Evolutionary conservation across 2,113 vertebrate genomes (phyloP).

Genomic region (Raja brachyura): DNA sequence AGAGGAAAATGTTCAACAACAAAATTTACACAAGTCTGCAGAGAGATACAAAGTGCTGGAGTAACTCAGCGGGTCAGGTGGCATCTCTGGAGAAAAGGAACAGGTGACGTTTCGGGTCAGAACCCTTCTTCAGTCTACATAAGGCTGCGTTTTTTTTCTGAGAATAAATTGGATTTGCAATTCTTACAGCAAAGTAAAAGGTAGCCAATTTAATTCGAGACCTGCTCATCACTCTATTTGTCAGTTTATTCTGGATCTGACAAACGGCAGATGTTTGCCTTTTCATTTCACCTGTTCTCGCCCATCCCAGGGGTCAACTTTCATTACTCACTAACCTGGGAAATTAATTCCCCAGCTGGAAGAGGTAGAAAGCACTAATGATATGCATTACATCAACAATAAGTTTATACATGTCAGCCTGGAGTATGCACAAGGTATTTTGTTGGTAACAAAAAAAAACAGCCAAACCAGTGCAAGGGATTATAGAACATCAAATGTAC

Average conservation of each 20-base stretch:
- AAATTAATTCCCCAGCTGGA: background rate
- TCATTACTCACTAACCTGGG: background rate
- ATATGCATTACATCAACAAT: background rate
- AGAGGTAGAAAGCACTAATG: background rate
- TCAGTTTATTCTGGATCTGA: background rate
- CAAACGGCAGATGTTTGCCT: background rate
- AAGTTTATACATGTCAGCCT: background rate
- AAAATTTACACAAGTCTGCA: too few relatives aligned
- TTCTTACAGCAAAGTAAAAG: background rate
- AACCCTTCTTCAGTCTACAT: too few relatives aligned
- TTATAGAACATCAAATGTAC: background rate
- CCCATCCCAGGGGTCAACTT: background rate
- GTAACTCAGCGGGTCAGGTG: too few relatives aligned
- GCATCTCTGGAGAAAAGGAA: too few relatives aligned
- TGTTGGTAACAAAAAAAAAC: too few relatives aligned
- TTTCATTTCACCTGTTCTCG: background rate
- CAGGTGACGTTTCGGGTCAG: too few relatives aligned
- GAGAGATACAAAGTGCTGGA: too few relatives aligned
- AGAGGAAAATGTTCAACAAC: too few relatives aligned
- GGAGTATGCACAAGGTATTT: background rate
- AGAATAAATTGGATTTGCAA: background rate
- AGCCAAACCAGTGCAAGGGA: background rate
- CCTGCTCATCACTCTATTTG: background rate
- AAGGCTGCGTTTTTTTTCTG: too few relatives aligned
- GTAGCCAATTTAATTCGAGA: background rate